Base-by-base conservation (phyloP, 1,140 invertebrate genomes). In the Lethrus apterus region DNA sequence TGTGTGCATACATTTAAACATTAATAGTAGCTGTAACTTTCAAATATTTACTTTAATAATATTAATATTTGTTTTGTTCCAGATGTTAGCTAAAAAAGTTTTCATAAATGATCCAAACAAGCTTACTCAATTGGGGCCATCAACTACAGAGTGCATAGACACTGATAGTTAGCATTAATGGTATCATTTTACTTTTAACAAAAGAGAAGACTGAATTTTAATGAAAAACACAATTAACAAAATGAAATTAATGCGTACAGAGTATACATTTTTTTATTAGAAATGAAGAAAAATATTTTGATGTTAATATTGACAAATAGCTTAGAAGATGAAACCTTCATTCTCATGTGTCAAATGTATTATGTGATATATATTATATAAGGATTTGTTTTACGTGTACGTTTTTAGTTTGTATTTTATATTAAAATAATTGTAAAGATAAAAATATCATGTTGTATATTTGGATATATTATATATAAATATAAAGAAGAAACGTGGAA, bases 21-120 rank as follows among this genome's bases (percentile, higher is more conserved):
- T 14, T 19, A 19, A 7, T n/a, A n/a, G 11, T 17, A 18, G 17
- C 4, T 48, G 32, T 31, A 33, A 53, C 20, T 11, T 21, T 40
- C 17, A 29, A 44, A 43, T 26, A 17, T 43, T 36, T 18, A 41
- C 26, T 20, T 35, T 3, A 4, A 4, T 10, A 31, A 11, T 31
- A 11, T 14, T 9, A 31, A 11, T 11, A 4, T 57, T 58, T 33
- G 33, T 55, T 57, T 48, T 51, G 55, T 65, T 79, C 10, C 70
- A 89, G 77, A 66, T 78, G 50, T 69, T 93, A 56, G 89, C 89
- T 33, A 80, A 86, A 55, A 86, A 84, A 57, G 70, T 93, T 32
- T 86, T 86, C 60, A 83, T 86, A 42, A 88, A 89, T 58, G 84
- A 89, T 69, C 84, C 86, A 0, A 74, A 70, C 14, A 86, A 85